phyloP scores from a whole-genome alignment of 2,113 vertebrate species.

The Apteryx owenii region DNA sequence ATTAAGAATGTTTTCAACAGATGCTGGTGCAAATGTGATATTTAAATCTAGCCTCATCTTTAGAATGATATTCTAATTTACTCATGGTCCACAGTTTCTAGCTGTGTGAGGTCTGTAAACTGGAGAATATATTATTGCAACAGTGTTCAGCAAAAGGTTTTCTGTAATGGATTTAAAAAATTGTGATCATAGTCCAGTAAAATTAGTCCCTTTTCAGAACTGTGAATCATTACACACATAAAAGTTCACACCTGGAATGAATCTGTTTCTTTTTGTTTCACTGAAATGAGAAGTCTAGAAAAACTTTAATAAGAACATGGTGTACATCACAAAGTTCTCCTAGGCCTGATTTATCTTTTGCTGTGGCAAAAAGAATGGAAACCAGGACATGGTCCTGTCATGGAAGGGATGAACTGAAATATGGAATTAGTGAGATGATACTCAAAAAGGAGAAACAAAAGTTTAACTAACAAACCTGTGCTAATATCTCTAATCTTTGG shows the following conservation, averaged over 20 bases:
- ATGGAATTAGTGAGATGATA: background rate
- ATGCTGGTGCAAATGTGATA: background rate
- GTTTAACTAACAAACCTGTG: background rate
- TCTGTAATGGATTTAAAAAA: background rate
- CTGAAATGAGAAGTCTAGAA: background rate
- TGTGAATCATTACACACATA: background rate
- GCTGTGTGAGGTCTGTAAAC: background rate
- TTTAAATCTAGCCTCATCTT: background rate
- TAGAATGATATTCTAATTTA: background rate
- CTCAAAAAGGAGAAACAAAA: background rate
- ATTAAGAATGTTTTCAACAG: background rate
- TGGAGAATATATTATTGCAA: background rate
- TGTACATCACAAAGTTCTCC: fast-evolving
- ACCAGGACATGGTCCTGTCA: background rate
- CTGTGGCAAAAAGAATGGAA: background rate
- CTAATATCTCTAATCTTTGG: background rate
- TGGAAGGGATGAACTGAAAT: background rate
- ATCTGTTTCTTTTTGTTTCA: background rate
- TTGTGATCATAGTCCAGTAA: background rate
- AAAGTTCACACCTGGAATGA: background rate
- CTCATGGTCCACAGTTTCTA: background rate
- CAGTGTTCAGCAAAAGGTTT: background rate
- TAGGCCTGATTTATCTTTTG: background rate
- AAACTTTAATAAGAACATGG: background rate
- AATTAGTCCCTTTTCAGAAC: background rate